These are phyloP conservation scores for Capitulum mitella DNA, from an alignment of 2,888 invertebrate genomes.

Conservation along the genomic window DNA sequence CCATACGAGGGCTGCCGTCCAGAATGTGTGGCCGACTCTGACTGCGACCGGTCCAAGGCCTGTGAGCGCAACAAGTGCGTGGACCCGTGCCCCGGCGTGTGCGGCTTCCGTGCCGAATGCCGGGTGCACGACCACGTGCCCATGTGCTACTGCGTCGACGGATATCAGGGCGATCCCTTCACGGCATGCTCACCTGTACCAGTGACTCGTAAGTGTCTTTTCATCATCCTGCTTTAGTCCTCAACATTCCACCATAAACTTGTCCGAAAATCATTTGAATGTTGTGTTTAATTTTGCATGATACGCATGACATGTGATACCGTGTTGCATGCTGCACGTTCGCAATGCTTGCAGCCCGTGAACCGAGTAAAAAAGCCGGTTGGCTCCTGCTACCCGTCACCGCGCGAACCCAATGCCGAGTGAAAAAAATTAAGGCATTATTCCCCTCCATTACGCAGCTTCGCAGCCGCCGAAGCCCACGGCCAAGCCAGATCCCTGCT, in stretches of 20 bases:
- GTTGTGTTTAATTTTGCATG: background rate
- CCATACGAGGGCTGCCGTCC: conserved; percentile 56
- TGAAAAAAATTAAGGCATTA: no score
- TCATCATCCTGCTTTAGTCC: no score
- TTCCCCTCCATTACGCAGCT: no score
- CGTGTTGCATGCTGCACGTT: background rate
- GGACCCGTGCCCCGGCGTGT: conserved; percentile 67
- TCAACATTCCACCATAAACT: no score
- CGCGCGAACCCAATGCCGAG: conserved; percentile 74
- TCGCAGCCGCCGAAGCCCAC: no score
- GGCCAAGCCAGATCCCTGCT: no score
- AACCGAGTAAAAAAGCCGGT: background rate
- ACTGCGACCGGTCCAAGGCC: conserved; percentile 60
- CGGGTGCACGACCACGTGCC: conserved; percentile 66
- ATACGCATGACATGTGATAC: background rate
- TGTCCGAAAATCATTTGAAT: no score
- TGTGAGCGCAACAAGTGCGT: conserved; percentile 65
- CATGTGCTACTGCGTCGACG: conserved; percentile 62
- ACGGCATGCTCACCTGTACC: conserved; percentile 38
- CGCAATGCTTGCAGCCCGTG: background rate
- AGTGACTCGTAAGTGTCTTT: background rate
- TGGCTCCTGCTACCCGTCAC: conserved; percentile 40
- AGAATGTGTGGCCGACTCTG: conserved; percentile 67
- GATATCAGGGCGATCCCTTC: conserved; percentile 68
- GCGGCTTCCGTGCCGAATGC: conserved; percentile 64